These are phyloP conservation scores for Neogale vison DNA, from an alignment of 2,113 vertebrate species.

Conservation along the genomic window DNA sequence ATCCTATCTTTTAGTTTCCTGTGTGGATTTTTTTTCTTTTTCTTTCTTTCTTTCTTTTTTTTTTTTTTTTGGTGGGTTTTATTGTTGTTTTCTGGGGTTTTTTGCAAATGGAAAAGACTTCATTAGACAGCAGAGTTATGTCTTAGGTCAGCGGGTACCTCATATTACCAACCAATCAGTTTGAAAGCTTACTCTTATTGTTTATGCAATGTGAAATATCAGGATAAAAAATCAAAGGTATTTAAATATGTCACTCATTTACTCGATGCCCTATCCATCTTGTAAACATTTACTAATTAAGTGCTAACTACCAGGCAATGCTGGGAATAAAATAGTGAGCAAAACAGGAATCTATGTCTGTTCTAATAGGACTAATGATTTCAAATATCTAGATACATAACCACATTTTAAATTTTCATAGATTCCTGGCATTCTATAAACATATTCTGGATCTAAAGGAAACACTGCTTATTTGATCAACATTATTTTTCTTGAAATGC, in stretches of 20 bases:
- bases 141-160: background rate
- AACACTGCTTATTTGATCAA: background rate
- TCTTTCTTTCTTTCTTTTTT: too few species aligned
- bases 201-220: background rate
- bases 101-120: background rate
- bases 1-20: background rate
- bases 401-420: conserved; percentile 5
- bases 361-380: background rate
- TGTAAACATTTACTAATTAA: background rate
- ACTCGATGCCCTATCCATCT: background rate
- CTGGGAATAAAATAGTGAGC: background rate
- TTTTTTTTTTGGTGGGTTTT: background rate
- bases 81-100: background rate
- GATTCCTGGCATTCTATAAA: background rate
- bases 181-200: background rate
- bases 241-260: background rate
- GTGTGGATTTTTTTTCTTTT: background rate
- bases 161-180: background rate
- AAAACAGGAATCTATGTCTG: background rate
- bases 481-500: conserved; percentile 26
- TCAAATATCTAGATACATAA: background rate
- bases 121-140: background rate
- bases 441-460: background rate
- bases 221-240: background rate
- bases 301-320: background rate